A percentile compares a stretch with the other conserved stretches of the same genome.
Conservation (phyloP, 1,140 invertebrate genomes). For the Bombus consobrinus region DNA sequence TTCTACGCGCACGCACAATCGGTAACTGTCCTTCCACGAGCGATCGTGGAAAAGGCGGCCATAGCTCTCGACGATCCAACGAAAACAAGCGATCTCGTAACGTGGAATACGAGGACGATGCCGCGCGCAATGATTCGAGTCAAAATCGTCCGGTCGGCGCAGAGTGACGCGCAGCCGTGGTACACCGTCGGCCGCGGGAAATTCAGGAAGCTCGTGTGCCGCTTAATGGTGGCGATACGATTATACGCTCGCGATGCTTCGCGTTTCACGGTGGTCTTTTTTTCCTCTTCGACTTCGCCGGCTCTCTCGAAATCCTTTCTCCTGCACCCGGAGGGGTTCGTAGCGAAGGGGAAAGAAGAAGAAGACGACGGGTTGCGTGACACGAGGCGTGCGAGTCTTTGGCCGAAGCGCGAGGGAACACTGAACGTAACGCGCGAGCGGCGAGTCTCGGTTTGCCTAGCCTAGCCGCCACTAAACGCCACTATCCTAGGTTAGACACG, state of each 20-base stretch:
- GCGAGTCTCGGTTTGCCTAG: constrained; percentile 77
- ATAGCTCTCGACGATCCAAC: background rate
- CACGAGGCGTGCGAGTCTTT: constrained; percentile 46
- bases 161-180: constrained; percentile 7
- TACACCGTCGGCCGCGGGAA: constrained; percentile 25
- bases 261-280: background rate
- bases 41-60: background rate
- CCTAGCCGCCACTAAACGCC: constrained; percentile 78
- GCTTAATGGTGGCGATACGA: background rate
- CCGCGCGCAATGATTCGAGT: background rate
- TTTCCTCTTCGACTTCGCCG: background rate
- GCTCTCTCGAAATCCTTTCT: constrained; percentile 1
- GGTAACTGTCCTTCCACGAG: background rate
- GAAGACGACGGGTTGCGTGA: constrained; percentile 1
- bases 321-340: background rate
- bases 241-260: background rate
- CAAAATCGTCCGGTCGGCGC: background rate
- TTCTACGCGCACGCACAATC: background rate
- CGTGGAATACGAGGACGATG: background rate
- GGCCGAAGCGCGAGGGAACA: constrained; percentile 71
- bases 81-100: constrained; percentile 4
- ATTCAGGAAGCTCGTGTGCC: constrained; percentile 30
- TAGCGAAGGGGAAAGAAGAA: background rate
- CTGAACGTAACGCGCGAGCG: constrained; percentile 75
- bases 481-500: constrained; percentile 79